phyloP scores from a whole-genome alignment of 2,888 invertebrate genomes.

The Anthoptus insignis region DNA sequence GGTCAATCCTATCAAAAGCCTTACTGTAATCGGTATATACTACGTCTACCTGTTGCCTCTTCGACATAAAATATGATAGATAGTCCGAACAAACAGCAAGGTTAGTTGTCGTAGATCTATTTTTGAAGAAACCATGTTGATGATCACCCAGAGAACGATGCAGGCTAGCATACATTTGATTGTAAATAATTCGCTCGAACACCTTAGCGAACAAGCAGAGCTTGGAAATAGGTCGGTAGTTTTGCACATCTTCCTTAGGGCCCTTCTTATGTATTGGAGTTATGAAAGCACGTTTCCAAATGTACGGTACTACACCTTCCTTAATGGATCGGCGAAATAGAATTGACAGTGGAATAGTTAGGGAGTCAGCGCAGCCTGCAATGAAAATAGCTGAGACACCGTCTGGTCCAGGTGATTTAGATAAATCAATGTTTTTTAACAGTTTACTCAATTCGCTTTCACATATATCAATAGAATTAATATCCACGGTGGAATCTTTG shows the following conservation, averaged over 20 bases:
- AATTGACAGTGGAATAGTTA: slow-evolving; percentile 28
- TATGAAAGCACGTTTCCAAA: slow-evolving; percentile 41
- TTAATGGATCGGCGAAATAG: slow-evolving; percentile 38
- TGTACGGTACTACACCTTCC: slow-evolving; percentile 35
- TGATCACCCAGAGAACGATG: not conserved
- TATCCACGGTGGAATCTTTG: not conserved
- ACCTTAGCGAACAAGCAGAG: slow-evolving; percentile 33
- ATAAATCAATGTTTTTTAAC: not conserved
- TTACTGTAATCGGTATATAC: slow-evolving; percentile 45
- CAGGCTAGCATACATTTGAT: not conserved
- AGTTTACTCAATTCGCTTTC: not conserved
- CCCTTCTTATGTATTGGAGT: slow-evolving; percentile 46
- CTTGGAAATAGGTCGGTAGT: slow-evolving; percentile 38
- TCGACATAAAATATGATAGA: slow-evolving; percentile 16
- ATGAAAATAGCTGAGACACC: slow-evolving; percentile 39
- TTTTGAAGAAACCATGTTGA: slow-evolving; percentile 44
- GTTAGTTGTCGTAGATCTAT: slow-evolving; percentile 31
- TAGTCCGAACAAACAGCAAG: slow-evolving; percentile 19
- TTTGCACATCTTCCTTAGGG: slow-evolving; percentile 27
- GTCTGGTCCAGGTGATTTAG: slow-evolving; percentile 31
- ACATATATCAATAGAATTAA: not conserved
- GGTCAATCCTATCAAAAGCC: slow-evolving; percentile 43
- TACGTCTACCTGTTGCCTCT: slow-evolving; percentile 30
- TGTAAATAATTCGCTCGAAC: slow-evolving; percentile 28
- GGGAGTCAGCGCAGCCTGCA: slow-evolving; percentile 26